Percentiles rank a stretch among this genome's conserved stretches.
Conservation (phyloP, 2,797 vertebrate species). For the Tamandua tetradactyla region DNA sequence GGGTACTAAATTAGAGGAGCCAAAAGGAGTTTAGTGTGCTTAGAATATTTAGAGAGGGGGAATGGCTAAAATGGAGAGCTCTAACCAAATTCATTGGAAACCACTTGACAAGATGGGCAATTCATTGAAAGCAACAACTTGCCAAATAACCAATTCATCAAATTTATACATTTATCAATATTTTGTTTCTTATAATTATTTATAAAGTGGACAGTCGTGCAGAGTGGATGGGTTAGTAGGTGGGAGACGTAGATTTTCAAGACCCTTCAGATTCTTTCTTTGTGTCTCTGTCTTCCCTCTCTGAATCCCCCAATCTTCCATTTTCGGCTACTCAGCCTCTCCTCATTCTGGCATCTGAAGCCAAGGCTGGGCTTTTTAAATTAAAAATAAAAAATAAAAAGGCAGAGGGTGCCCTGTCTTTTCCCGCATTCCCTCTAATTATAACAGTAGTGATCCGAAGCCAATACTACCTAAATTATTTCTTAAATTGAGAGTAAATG, state of each 20-base stretch:
- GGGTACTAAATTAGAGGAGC: neutral
- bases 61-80: neutral
- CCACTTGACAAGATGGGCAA: neutral
- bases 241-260: neutral
- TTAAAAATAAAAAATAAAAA: neutral
- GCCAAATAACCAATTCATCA: neutral
- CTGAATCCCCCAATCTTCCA: neutral
- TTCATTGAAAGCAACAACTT: neutral
- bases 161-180: neutral
- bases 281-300: neutral
- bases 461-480: neutral
- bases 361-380: neutral
- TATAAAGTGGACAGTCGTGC: neutral
- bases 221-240: neutral
- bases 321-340: neutral
- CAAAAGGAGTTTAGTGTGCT: neutral
- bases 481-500: neutral
- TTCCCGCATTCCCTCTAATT: neutral
- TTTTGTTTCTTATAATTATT: neutral
- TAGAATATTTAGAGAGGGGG: neutral
- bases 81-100: neutral
- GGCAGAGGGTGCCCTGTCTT: neutral
- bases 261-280: neutral
- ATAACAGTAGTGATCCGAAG: neutral
- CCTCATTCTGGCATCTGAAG: neutral